These are phyloP conservation scores for Apocrypta bakeri DNA, from an alignment of 1,140 invertebrate genomes.

Conservation along the genomic window DNA sequence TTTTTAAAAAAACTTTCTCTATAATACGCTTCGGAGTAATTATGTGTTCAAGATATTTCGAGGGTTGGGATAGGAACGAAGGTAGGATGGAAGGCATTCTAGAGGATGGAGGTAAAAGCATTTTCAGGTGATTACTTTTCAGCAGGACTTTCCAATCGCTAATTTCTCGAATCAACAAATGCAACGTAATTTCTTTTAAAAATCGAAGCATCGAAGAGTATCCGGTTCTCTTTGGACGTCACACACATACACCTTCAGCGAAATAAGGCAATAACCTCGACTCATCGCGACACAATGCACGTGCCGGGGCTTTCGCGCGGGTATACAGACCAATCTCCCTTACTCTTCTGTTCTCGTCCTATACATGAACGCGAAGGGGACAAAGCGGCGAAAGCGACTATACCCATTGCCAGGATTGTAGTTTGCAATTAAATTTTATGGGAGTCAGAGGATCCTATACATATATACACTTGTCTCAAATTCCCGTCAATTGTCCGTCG, in stretches of 20 bases:
- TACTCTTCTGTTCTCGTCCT: background rate
- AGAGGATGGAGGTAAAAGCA: background rate
- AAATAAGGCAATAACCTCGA: background rate
- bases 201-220: background rate
- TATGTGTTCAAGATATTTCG: background rate
- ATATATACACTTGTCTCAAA: conserved; percentile 56
- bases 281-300: conserved; percentile 57
- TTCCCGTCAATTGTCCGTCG: conserved; percentile 58
- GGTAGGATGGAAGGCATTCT: background rate
- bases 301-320: background rate
- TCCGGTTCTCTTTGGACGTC: background rate
- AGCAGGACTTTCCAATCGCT: too few relatives aligned
- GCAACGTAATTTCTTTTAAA: background rate
- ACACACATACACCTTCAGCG: background rate
- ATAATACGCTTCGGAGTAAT: background rate
- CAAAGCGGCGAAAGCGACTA: too few relatives aligned
- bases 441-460: conserved; percentile 52
- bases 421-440: conserved; percentile 73
- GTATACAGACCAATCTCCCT: background rate
- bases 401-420: background rate
- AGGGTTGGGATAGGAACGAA: background rate
- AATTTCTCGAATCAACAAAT: too few relatives aligned
- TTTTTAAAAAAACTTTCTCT: conserved; percentile 20
- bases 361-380: background rate
- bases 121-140: background rate